phyloP scores from a whole-genome alignment of 2,113 vertebrate genomes.

The Ptilorrhoa leucosticta region DNA sequence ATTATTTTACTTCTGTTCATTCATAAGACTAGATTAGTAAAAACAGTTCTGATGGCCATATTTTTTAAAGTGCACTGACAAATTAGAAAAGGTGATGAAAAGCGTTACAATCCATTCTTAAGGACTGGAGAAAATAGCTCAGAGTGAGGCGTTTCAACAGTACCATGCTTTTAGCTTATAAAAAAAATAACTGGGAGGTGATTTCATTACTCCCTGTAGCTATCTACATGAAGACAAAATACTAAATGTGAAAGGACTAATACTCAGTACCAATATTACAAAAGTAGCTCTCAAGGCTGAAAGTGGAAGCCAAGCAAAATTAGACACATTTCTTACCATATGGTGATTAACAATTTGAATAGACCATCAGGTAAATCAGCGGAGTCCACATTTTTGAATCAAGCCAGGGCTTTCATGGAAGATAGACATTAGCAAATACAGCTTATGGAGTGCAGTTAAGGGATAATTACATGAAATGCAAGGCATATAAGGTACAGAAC shows the following conservation, averaged over 20 bases:
- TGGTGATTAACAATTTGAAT: neutral
- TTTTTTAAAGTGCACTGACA: neutral
- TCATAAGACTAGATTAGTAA: neutral
- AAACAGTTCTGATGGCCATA: fast-evolving
- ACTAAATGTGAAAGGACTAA: neutral
- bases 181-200: neutral
- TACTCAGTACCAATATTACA: neutral
- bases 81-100: neutral
- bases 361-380: neutral
- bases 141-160: neutral
- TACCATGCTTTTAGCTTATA: neutral
- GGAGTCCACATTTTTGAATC: neutral
- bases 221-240: neutral
- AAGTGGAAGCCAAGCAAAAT: neutral
- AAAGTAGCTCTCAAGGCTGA: neutral
- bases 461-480: neutral
- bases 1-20: neutral
- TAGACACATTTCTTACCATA: neutral
- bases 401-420: neutral
- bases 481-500: neutral
- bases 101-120: neutral
- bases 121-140: neutral
- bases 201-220: neutral
- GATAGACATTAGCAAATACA: neutral
- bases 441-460: neutral